Evolutionary conservation across 1,140 invertebrate species (phyloP).

Genomic region (silkworm (Bombyx mori)): DNA sequence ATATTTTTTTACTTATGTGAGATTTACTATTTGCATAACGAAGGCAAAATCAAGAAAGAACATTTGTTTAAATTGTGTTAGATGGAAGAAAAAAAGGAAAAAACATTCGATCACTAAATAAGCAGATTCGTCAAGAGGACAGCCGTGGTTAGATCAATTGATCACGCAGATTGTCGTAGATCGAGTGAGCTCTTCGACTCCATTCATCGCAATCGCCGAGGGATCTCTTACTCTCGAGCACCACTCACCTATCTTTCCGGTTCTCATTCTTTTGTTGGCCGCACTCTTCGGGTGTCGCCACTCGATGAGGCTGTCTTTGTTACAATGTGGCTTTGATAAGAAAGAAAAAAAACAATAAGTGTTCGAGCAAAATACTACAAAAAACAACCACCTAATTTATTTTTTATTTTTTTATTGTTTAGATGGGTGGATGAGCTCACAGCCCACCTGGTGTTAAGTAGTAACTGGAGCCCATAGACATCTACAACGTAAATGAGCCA

Average conservation of each 20-base stretch:
- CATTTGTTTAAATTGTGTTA: neutral
- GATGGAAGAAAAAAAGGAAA: neutral
- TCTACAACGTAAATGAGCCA: no score
- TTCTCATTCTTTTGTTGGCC: constrained; percentile 62
- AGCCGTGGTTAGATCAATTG: constrained; percentile 55
- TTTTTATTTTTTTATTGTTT: no score
- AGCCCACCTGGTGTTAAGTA: no score
- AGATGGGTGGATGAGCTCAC: no score
- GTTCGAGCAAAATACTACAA: no score
- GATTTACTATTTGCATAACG: neutral
- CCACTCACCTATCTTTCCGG: constrained; percentile 61
- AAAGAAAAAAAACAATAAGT: constrained; percentile 8
- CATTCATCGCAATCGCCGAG: constrained; percentile 45
- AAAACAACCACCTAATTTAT: no score
- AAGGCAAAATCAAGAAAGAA: neutral
- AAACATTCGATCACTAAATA: constrained; percentile 2
- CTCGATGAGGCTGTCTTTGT: constrained; percentile 59
- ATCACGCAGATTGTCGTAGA: constrained; percentile 52
- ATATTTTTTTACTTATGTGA: no score
- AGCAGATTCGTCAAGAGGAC: constrained; percentile 26
- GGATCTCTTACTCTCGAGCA: constrained; percentile 39
- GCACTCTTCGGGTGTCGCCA: constrained; percentile 43
- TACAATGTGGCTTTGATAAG: constrained; percentile 54
- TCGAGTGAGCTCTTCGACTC: constrained; percentile 37
- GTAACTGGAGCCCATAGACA: no score